Percentiles rank a stretch among this genome's conserved stretches.
Conservation (phyloP, 2,113 vertebrate genomes). For the Clupea harengus region DNA sequence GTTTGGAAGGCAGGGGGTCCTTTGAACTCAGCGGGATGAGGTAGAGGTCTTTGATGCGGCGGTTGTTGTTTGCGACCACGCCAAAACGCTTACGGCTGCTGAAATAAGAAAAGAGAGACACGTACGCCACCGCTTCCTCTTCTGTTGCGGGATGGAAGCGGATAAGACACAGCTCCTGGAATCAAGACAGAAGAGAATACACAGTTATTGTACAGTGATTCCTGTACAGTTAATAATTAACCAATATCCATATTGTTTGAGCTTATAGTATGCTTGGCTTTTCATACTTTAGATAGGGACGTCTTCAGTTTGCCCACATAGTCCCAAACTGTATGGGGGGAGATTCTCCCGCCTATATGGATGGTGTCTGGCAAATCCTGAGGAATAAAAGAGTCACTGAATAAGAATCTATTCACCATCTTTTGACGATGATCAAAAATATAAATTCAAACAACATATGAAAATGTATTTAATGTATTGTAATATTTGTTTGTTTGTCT, state of each 20-base stretch:
- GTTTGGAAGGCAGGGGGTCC: slow-evolving; percentile 93
- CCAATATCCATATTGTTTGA: neutral
- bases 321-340: slow-evolving; percentile 95
- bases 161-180: slow-evolving; percentile 93
- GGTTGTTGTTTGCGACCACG: slow-evolving; percentile 95
- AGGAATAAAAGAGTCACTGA: neutral
- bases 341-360: slow-evolving; percentile 92
- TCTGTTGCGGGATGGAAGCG: slow-evolving; percentile 97
- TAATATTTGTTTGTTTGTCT: too few species aligned
- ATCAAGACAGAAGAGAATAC: neutral
- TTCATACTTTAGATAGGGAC: slow-evolving; percentile 89
- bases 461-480: too few species aligned
- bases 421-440: neutral
- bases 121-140: slow-evolving; percentile 95
- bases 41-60: slow-evolving; percentile 97
- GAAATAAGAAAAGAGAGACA: slow-evolving; percentile 98
- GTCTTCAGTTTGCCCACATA: slow-evolving; percentile 97
- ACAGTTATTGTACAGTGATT: neutral
- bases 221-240: neutral
- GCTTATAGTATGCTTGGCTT: neutral
- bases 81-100: slow-evolving; percentile 95
- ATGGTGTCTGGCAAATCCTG: slow-evolving; percentile 98
- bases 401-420: neutral
- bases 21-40: slow-evolving; percentile 92
- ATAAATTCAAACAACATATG: too few species aligned